These are phyloP conservation scores for Perodicticus potto DNA, from an alignment of 2,797 vertebrate species.

Conservation along the genomic window DNA sequence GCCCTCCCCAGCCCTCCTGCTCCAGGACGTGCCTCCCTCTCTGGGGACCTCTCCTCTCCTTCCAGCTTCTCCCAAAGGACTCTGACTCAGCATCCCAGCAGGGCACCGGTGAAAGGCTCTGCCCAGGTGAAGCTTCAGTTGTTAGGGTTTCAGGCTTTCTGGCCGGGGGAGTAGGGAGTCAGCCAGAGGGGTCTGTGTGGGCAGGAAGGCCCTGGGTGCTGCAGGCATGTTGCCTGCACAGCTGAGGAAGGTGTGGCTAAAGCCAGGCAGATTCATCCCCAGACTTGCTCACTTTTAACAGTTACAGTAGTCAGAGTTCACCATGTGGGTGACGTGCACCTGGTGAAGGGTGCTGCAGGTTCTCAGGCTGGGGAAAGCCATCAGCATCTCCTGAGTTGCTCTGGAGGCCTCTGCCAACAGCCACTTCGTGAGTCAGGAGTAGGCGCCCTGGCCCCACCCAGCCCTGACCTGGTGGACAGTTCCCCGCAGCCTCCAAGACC, in stretches of 20 bases:
- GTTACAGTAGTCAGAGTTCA: neutral
- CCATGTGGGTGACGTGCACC: fast-evolving
- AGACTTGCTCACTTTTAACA: too few relatives aligned
- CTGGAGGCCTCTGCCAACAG: too few relatives aligned
- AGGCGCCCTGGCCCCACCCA: too few relatives aligned
- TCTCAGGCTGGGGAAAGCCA: neutral
- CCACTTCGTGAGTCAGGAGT: too few relatives aligned
- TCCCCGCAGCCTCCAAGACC: too few relatives aligned
- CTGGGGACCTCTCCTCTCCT: too few relatives aligned
- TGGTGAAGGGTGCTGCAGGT: neutral
- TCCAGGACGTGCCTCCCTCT: neutral
- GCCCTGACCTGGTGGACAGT: too few relatives aligned
- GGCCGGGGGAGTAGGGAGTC: neutral
- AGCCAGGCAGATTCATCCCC: fast-evolving
- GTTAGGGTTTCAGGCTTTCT: neutral
- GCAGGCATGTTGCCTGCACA: fast-evolving
- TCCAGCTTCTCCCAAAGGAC: too few relatives aligned
- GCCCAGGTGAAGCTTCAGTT: neutral
- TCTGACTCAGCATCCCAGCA: neutral
- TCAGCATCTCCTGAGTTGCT: neutral
- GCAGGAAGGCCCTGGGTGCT: neutral
- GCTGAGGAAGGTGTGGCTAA: neutral
- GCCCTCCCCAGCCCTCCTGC: too few relatives aligned
- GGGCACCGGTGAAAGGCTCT: neutral
- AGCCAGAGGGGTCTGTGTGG: neutral